Percentiles rank a stretch among this genome's conserved stretches.
phyloP scores from a whole-genome alignment of 2,797 vertebrate species.

The Phalanger gymnotis region DNA sequence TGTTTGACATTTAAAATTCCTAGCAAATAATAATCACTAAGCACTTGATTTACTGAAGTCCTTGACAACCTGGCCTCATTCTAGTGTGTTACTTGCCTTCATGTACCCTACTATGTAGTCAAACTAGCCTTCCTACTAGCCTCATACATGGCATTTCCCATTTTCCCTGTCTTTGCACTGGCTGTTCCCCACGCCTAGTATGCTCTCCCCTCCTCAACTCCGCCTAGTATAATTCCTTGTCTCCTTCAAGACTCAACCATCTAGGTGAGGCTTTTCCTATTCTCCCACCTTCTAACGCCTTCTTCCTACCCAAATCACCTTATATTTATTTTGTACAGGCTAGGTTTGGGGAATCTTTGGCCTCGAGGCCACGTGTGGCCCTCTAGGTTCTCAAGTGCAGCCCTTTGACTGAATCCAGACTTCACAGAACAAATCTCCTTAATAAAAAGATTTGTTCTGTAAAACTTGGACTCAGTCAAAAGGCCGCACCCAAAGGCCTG shows the following conservation, averaged over 20 bases:
- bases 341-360: no score
- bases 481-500: no score
- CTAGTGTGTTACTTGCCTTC: background rate
- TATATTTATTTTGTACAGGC: background rate
- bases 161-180: background rate
- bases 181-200: background rate
- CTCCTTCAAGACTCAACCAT: background rate
- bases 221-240: background rate
- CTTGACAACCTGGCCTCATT: background rate
- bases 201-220: background rate
- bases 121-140: background rate
- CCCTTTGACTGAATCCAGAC: no score
- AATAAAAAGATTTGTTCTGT: no score
- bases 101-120: background rate
- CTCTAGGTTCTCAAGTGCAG: no score
- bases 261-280: background rate
- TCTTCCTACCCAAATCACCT: fast-evolving
- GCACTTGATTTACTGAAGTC: background rate
- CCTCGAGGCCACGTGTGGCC: no score
- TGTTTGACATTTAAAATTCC: background rate
- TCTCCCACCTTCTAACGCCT: background rate
- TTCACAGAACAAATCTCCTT: no score
- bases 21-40: background rate
- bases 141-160: background rate
- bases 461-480: no score